A percentile compares a stretch with the other conserved stretches of the same genome.
Evolutionary conservation across 1,140 invertebrate genomes (phyloP).

Genomic region (Nasonia longicornis): DNA sequence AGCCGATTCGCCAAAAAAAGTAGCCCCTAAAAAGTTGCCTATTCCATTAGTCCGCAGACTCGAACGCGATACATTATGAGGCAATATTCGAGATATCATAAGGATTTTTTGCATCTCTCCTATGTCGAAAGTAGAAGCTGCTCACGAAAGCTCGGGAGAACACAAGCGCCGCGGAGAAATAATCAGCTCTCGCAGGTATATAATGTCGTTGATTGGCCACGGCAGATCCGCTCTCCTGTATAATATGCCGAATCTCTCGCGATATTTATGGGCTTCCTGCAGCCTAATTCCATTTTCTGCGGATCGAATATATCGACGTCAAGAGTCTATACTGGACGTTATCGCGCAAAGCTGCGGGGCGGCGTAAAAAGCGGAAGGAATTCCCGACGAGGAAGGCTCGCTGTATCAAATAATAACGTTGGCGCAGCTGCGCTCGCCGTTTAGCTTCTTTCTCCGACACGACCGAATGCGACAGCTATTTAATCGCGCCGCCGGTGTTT

Average conservation of each 20-base stretch:
- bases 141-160: not conserved
- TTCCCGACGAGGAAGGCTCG: slow-evolving; percentile 49
- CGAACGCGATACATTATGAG: not conserved
- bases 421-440: slow-evolving; percentile 58
- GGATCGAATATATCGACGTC: slow-evolving; percentile 18
- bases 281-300: slow-evolving; percentile 24
- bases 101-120: not conserved
- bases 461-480: slow-evolving; percentile 37
- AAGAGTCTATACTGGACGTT: slow-evolving; percentile 10
- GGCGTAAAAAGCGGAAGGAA: slow-evolving; percentile 62
- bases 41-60: too few relatives aligned
- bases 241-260: not conserved
- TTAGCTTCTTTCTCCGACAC: slow-evolving; percentile 47
- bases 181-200: not conserved
- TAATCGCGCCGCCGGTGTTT: slow-evolving; percentile 30
- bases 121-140: not conserved
- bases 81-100: not conserved
- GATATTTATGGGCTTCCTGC: slow-evolving; percentile 28
- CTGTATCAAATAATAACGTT: slow-evolving; percentile 63
- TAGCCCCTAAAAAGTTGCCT: too few relatives aligned
- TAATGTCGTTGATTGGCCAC: not conserved
- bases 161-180: slow-evolving; percentile 38
- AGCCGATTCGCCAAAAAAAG: not conserved
- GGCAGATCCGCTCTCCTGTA: not conserved
- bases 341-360: slow-evolving; percentile 30